Evolutionary conservation across 2,888 invertebrate genomes (phyloP).

Genomic region (Drosophila planitibia): DNA sequence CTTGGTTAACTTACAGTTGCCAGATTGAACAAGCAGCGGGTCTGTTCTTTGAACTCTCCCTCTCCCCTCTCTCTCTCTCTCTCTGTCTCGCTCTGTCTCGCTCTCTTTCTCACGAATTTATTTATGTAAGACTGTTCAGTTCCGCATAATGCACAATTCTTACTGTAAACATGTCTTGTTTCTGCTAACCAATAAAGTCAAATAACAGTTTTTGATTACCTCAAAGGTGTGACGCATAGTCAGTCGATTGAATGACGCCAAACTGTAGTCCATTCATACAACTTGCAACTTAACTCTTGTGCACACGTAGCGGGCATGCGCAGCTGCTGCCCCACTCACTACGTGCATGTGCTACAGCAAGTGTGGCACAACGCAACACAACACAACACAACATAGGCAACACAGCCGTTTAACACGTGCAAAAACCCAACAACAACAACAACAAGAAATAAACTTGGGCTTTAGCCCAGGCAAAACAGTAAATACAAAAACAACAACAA

Average conservation of each 20-base stretch:
- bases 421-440: not conserved
- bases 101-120: not conserved
- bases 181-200: not conserved
- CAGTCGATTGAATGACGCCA: not conserved
- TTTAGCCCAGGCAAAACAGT: too few relatives aligned
- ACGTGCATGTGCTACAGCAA: not conserved
- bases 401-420: slow-evolving; percentile 1
- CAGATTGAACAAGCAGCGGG: too few relatives aligned
- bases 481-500: slow-evolving; percentile 3
- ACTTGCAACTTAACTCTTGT: not conserved
- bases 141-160: not conserved
- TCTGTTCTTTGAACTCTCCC: too few relatives aligned
- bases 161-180: not conserved
- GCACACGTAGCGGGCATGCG: not conserved
- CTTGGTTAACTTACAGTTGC: too few relatives aligned
- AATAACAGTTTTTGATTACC: not conserved
- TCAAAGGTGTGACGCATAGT: not conserved
- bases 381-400: not conserved
- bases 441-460: not conserved
- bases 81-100: too few relatives aligned
- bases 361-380: slow-evolving; percentile 5
- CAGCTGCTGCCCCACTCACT: not conserved
- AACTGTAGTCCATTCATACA: slow-evolving; percentile 10
- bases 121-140: not conserved
- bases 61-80: too few relatives aligned